phyloP scores from a whole-genome alignment of 2,888 invertebrate genomes.

The Smittia aterrima region DNA sequence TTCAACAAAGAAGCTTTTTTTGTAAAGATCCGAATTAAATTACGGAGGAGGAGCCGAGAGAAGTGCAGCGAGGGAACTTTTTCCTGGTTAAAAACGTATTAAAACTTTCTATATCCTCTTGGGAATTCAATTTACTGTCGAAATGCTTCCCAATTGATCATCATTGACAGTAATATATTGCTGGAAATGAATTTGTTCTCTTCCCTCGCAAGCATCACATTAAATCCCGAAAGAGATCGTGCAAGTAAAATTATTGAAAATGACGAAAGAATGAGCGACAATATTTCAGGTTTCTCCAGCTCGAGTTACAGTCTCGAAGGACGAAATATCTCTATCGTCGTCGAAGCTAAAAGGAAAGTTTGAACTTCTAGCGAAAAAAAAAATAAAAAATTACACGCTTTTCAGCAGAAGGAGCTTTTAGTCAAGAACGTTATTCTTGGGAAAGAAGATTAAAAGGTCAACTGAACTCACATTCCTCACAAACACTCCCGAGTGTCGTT shows the following conservation, averaged over 20 bases:
- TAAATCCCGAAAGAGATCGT: not conserved
- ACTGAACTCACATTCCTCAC: no score
- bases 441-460: no score
- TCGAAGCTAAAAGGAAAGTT: no score
- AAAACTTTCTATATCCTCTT: not conserved
- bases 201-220: not conserved
- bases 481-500: no score
- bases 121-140: constrained; percentile 17
- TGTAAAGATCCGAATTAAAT: not conserved
- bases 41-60: not conserved
- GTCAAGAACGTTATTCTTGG: no score
- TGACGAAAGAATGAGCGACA: not conserved
- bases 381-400: no score
- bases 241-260: not conserved
- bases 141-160: constrained; percentile 1
- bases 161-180: constrained; percentile 15
- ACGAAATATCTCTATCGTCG: no score
- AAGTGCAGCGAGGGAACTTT: not conserved
- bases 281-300: not conserved
- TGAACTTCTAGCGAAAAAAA: no score
- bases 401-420: no score
- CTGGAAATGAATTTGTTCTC: not conserved
- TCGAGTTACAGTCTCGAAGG: not conserved
- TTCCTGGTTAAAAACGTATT: not conserved
- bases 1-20: not conserved